Conservation (phyloP, 2,888 invertebrate genomes). For the Linnaemya vulpina region DNA sequence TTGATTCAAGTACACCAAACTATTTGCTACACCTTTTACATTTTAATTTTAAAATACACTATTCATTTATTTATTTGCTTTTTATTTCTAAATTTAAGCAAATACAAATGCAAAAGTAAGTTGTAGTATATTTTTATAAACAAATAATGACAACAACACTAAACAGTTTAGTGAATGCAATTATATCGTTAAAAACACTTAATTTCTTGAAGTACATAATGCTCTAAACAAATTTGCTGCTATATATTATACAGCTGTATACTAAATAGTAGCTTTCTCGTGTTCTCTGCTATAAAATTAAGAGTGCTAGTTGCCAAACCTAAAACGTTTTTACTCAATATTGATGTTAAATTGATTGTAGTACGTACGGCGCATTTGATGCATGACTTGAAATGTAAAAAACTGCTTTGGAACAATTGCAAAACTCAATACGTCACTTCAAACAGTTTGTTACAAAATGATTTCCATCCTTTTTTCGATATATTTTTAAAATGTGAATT, state of each 20-base stretch:
- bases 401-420: constrained; percentile 31
- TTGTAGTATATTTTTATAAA: constrained; percentile 41
- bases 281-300: constrained; percentile 1
- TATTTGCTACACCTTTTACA: constrained; percentile 63
- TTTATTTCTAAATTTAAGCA: constrained; percentile 12
- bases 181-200: constrained; percentile 44
- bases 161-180: constrained; percentile 39
- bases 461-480: no score
- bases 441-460: constrained; percentile 29
- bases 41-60: constrained; percentile 18
- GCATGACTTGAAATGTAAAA: constrained; percentile 36
- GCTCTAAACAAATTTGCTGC: constrained; percentile 23
- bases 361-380: constrained; percentile 24
- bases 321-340: constrained; percentile 19
- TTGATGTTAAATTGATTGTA: constrained; percentile 22
- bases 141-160: constrained; percentile 24
- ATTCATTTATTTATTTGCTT: constrained; percentile 18
- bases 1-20: constrained; percentile 65
- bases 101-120: constrained; percentile 13
- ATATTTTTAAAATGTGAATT: no score
- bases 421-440: not conserved
- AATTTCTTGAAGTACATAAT: constrained; percentile 1
- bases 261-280: not conserved
- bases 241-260: not conserved
- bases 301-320: not conserved